phyloP scores from a whole-genome alignment of 2,113 vertebrate genomes.

The Casuarius casuarius region DNA sequence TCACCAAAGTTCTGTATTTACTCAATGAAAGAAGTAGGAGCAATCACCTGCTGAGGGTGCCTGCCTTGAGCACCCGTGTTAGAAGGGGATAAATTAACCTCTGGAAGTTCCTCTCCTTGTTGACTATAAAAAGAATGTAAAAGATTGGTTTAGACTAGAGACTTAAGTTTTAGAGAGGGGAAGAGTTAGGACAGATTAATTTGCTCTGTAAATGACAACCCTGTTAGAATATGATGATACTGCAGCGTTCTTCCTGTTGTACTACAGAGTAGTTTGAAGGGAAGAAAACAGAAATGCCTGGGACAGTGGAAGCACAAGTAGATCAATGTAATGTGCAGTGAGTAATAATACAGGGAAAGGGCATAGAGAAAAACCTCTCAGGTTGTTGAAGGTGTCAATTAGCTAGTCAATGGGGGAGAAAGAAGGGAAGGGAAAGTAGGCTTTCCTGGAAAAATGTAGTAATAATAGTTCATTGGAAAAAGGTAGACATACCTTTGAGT shows the following conservation, averaged over 20 bases:
- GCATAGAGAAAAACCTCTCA: neutral
- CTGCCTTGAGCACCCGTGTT: neutral
- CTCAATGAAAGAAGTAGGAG: neutral
- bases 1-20: neutral
- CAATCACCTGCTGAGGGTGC: neutral
- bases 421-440: neutral
- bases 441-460: neutral
- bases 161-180: neutral
- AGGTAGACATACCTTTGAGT: neutral
- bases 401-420: neutral
- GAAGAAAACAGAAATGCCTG: neutral
- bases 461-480: neutral
- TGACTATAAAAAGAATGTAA: neutral
- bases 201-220: neutral
- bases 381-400: neutral
- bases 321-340: neutral
- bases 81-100: neutral
- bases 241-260: neutral
- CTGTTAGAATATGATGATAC: neutral
- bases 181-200: neutral
- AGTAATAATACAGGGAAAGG: neutral
- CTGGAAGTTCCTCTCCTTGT: neutral
- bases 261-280: neutral
- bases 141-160: neutral
- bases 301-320: accelerated